phyloP scores from a whole-genome alignment of 2,888 invertebrate genomes.

The Conistra vaccinii region DNA sequence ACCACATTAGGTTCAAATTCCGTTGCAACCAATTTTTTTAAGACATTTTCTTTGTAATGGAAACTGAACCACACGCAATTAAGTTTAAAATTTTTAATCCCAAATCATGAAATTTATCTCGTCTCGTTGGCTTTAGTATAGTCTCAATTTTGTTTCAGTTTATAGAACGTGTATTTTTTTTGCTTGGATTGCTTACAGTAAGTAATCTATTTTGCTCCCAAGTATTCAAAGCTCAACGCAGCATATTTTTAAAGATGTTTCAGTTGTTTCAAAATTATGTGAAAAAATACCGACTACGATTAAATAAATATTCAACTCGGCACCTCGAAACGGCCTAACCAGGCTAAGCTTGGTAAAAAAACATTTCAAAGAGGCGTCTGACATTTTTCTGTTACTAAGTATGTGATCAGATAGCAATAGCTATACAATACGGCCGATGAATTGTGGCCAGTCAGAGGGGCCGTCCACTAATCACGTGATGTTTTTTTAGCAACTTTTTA shows the following conservation, averaged over 20 bases:
- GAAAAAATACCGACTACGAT: not conserved
- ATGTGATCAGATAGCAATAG: slow-evolving; percentile 21
- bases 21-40: not conserved
- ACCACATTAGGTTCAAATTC: not conserved
- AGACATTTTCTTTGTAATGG: too few species aligned
- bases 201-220: not conserved
- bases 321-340: too few species aligned
- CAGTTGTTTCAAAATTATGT: not conserved
- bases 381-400: not conserved
- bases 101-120: too few species aligned
- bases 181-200: not conserved
- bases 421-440: not conserved
- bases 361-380: not conserved
- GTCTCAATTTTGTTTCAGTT: not conserved
- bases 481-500: too few species aligned
- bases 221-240: not conserved
- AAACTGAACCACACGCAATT: too few species aligned
- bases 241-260: not conserved
- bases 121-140: too few species aligned
- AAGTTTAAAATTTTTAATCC: too few species aligned
- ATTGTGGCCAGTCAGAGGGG: too few species aligned
- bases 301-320: not conserved
- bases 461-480: too few species aligned
- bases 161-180: not conserved
- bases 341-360: not conserved